Percentiles rank a stretch among this genome's conserved stretches.
Conservation (phyloP, 2,888 invertebrate species). For the Teleogryllus oceanicus region DNA sequence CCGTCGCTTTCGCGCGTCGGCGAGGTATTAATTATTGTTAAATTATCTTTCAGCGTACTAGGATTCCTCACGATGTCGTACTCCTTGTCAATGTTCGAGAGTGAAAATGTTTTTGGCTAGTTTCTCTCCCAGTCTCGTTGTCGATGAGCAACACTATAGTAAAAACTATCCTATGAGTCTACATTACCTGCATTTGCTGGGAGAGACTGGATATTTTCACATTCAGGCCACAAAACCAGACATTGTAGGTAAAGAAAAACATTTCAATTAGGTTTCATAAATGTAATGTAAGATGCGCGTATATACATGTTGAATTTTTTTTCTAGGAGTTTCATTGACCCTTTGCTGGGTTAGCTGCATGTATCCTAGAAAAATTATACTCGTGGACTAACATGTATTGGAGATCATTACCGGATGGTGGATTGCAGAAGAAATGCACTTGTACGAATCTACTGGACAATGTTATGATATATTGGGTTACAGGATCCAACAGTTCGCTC, state of each 20-base stretch:
- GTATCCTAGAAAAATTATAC: slow-evolving; percentile 56
- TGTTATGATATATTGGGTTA: slow-evolving; percentile 55
- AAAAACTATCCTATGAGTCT: slow-evolving; percentile 42
- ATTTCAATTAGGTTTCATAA: too few relatives aligned
- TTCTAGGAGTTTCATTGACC: slow-evolving; percentile 51
- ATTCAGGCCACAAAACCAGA: slow-evolving; percentile 54
- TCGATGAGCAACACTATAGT: slow-evolving; percentile 39
- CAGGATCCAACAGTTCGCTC: slow-evolving; percentile 47
- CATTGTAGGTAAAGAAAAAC: slow-evolving; percentile 41
- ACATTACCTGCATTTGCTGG: slow-evolving; percentile 39
- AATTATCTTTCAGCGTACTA: slow-evolving; percentile 37
- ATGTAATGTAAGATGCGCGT: too few relatives aligned
- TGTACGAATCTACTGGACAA: slow-evolving; percentile 43
- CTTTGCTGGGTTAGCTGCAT: slow-evolving; percentile 53
- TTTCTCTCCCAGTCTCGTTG: slow-evolving; percentile 40
- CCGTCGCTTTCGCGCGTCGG: too few relatives aligned
- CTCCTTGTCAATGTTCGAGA: slow-evolving; percentile 29
- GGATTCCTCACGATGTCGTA: slow-evolving; percentile 44
- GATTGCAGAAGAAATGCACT: slow-evolving; percentile 48
- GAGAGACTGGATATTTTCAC: slow-evolving; percentile 51
- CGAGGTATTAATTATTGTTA: slow-evolving; percentile 21
- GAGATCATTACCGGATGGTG: slow-evolving; percentile 48
- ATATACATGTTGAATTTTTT: background rate
- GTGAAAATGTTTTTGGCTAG: slow-evolving; percentile 40
- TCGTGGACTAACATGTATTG: slow-evolving; percentile 48